A percentile compares a stretch with the other conserved stretches of the same genome.
Conservation (phyloP, 53 echinoderm and acorn worm genomes). For the Luidia sarsii region DNA sequence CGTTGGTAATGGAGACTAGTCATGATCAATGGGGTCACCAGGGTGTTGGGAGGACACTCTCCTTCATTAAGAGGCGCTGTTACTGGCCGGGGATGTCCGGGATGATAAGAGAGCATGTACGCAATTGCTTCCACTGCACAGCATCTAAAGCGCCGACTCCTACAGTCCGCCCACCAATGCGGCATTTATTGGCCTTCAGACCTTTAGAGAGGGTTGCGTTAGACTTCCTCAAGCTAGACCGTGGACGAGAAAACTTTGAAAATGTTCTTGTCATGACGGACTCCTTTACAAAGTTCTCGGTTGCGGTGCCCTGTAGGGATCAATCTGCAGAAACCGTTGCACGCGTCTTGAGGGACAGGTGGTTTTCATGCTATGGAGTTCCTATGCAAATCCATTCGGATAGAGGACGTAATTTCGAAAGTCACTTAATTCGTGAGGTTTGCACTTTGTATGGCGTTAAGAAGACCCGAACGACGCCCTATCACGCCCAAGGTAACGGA, state of each 20-base stretch:
- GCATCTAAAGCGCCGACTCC: slow-evolving; percentile 37
- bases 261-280: slow-evolving; percentile 61
- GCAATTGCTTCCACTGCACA: slow-evolving; percentile 37
- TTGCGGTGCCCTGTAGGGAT: slow-evolving; percentile 16
- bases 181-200: slow-evolving; percentile 45
- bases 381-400: too few species aligned
- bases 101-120: slow-evolving; percentile 8
- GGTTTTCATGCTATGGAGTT: background rate
- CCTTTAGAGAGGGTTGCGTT: slow-evolving; percentile 7
- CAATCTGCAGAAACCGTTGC: slow-evolving; percentile 28
- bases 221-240: slow-evolving; percentile 52
- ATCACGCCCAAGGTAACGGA: background rate
- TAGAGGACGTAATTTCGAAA: slow-evolving; percentile 26
- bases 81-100: slow-evolving; percentile 22
- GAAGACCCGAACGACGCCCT: too few species aligned
- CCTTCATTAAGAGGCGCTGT: slow-evolving; percentile 7
- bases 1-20: background rate
- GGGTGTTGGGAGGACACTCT: slow-evolving; percentile 27
- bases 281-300: slow-evolving; percentile 37
- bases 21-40: slow-evolving; percentile 21
- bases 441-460: slow-evolving; percentile 27
- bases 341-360: slow-evolving; percentile 24
- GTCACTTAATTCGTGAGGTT: slow-evolving; percentile 1
- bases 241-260: slow-evolving; percentile 21
- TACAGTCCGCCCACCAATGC: slow-evolving; percentile 22